Evolutionary conservation across 1,140 invertebrate species (phyloP).

Genomic region (Nylanderia fulva): DNA sequence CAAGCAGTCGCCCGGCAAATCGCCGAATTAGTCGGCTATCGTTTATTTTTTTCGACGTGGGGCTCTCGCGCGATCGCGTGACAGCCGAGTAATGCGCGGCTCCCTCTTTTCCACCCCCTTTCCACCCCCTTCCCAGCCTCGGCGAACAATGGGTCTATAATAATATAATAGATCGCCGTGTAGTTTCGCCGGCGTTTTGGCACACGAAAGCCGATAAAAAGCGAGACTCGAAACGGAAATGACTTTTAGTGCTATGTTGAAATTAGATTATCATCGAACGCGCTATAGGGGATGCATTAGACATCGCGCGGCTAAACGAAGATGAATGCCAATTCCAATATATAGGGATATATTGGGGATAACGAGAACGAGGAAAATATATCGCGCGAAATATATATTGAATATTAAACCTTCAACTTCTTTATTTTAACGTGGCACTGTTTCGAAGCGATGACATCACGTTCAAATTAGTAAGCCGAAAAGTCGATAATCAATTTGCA

Average conservation of each 20-base stretch:
- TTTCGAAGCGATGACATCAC: background rate
- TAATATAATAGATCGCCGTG: conserved; percentile 81
- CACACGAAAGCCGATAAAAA: conserved; percentile 37
- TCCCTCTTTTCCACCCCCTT: background rate
- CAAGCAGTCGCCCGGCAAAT: conserved; percentile 73
- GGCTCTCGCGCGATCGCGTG: conserved; percentile 79
- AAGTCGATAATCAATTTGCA: background rate
- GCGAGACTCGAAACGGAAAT: conserved; percentile 72
- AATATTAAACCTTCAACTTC: background rate
- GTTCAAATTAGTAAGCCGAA: background rate
- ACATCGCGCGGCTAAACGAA: conserved; percentile 15
- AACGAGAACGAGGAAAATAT: background rate
- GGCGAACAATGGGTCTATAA: conserved; percentile 76
- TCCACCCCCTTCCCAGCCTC: conserved; percentile 42
- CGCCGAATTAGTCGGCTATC: conserved; percentile 78
- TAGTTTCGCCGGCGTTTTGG: conserved; percentile 66
- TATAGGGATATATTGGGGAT: background rate
- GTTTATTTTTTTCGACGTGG: conserved; percentile 62
- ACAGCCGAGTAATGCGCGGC: conserved; percentile 78
- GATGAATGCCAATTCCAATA: background rate
- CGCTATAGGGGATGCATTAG: conserved; percentile 31
- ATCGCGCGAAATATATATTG: background rate
- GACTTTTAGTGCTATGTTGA: conserved; percentile 79
- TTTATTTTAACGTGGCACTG: conserved; percentile 8
- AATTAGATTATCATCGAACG: conserved; percentile 74